A percentile compares a stretch with the other conserved stretches of the same genome.
phyloP scores from a whole-genome alignment of 30 jellyfish, hydroid and myxozoan species.

The Hydractinia echinata region DNA sequence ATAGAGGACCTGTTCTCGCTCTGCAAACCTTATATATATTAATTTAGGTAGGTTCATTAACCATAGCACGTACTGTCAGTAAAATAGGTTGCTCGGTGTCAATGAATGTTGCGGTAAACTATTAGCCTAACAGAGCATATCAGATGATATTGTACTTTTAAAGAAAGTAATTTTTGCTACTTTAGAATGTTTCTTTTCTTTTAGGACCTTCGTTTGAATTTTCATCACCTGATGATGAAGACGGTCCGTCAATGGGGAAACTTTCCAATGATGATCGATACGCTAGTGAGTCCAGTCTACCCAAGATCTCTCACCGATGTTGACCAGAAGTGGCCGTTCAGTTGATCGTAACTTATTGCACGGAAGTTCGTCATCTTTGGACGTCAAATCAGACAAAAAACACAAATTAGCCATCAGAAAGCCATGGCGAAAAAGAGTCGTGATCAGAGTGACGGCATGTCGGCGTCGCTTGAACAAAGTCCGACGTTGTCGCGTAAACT shows the following conservation, averaged over 20 bases:
- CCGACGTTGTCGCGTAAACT: not conserved
- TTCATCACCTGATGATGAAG: not conserved
- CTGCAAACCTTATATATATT: too few species aligned
- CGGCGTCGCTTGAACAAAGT: slow-evolving; percentile 19
- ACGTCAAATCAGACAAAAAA: slow-evolving; percentile 10
- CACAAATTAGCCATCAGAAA: slow-evolving; percentile 9
- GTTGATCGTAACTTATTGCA: slow-evolving; percentile 33
- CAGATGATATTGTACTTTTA: too few species aligned
- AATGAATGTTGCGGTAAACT: too few species aligned
- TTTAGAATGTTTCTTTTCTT: too few species aligned
- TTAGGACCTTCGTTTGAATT: slow-evolving; percentile 7
- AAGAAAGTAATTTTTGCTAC: too few species aligned
- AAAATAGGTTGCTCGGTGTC: too few species aligned
- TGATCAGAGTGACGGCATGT: slow-evolving; percentile 15
- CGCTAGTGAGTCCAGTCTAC: not conserved
- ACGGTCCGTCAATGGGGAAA: not conserved
- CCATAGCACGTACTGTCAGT: too few species aligned
- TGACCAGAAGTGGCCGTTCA: not conserved
- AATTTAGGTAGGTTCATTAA: too few species aligned
- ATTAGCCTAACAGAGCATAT: too few species aligned
- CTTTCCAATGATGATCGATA: not conserved
- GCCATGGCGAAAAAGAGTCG: slow-evolving; percentile 43
- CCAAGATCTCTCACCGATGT: not conserved
- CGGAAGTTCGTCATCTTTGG: slow-evolving; percentile 28
- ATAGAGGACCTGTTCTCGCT: too few species aligned